These are phyloP conservation scores for Artibeus jamaicensis DNA, from an alignment of 2,797 vertebrate species.

Conservation along the genomic window DNA sequence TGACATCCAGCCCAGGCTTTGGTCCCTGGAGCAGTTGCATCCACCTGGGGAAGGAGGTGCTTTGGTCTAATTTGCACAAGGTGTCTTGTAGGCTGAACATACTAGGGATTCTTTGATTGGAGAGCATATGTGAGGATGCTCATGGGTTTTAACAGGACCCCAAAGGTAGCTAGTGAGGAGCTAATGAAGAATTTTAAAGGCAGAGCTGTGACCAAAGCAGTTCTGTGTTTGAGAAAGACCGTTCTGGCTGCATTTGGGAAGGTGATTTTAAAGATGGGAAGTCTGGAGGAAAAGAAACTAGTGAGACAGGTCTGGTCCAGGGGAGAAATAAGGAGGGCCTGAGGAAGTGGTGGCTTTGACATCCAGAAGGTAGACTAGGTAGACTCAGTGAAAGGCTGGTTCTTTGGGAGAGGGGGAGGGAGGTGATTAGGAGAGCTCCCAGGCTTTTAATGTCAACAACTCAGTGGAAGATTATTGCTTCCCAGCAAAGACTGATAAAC, in stretches of 20 bases:
- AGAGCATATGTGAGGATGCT: background rate
- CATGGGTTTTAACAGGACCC: background rate
- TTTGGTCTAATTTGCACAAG: background rate
- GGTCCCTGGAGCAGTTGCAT: background rate
- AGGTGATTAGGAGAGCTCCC: background rate
- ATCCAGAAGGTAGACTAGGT: background rate
- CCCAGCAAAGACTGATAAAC: constrained; percentile 12
- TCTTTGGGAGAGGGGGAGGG: background rate
- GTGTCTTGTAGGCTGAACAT: rapidly evolving
- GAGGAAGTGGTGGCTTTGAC: background rate
- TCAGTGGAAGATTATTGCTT: background rate
- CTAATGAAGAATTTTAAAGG: background rate
- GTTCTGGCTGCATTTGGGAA: background rate
- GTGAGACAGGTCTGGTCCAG: background rate
- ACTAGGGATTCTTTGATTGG: background rate
- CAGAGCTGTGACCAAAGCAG: background rate
- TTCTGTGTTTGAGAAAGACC: background rate
- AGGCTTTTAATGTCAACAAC: background rate
- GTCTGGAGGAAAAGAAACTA: background rate
- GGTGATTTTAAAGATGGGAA: background rate
- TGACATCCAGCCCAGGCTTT: background rate
- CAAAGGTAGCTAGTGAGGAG: background rate
- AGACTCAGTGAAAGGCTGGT: background rate
- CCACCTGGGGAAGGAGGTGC: background rate
- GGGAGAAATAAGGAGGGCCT: background rate